phyloP scores from a whole-genome alignment of 1,140 invertebrate species.

The Drosophila burlai region DNA sequence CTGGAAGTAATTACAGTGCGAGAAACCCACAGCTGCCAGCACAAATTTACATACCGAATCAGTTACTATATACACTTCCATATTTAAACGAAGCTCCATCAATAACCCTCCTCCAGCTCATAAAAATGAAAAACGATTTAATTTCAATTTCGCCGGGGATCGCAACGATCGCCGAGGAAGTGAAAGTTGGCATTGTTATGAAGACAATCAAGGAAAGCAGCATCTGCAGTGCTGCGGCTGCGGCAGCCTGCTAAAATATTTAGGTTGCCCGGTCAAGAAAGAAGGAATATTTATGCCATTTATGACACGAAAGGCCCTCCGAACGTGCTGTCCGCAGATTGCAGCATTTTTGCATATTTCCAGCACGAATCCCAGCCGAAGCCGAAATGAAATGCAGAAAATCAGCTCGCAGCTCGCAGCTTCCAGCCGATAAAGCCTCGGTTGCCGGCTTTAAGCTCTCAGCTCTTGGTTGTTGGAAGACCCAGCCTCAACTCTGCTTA shows the following conservation, averaged over 20 bases:
- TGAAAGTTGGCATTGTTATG: slow-evolving; percentile 77
- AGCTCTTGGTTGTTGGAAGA: slow-evolving; percentile 23
- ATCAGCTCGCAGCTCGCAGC: slow-evolving; percentile 61
- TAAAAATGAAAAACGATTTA: slow-evolving; percentile 82
- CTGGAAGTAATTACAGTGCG: slow-evolving; percentile 11
- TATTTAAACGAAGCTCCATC: slow-evolving; percentile 5
- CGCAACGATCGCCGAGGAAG: slow-evolving; percentile 41
- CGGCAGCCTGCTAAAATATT: slow-evolving; percentile 55
- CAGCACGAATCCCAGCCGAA: slow-evolving; percentile 56
- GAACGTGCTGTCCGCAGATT: slow-evolving; percentile 70
- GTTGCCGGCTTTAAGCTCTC: slow-evolving; percentile 11
- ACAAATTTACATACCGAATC: slow-evolving; percentile 7
- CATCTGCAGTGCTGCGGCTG: slow-evolving; percentile 12
- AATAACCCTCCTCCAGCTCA: slow-evolving; percentile 22
- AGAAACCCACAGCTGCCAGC: slow-evolving; percentile 26
- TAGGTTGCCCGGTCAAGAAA: slow-evolving; percentile 80
- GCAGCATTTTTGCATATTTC: slow-evolving; percentile 79
- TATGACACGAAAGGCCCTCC: slow-evolving; percentile 82
- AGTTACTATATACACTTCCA: neutral
- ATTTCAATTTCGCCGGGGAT: slow-evolving; percentile 70
- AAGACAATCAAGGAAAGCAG: slow-evolving; percentile 27
- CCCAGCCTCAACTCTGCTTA: slow-evolving; percentile 17
- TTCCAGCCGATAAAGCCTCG: slow-evolving; percentile 58
- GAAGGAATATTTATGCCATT: slow-evolving; percentile 83
- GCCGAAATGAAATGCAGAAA: slow-evolving; percentile 67